A percentile compares a stretch with the other conserved stretches of the same genome.
Evolutionary conservation across 2,797 vertebrate species (phyloP).

Genomic region (Carapus acus): DNA sequence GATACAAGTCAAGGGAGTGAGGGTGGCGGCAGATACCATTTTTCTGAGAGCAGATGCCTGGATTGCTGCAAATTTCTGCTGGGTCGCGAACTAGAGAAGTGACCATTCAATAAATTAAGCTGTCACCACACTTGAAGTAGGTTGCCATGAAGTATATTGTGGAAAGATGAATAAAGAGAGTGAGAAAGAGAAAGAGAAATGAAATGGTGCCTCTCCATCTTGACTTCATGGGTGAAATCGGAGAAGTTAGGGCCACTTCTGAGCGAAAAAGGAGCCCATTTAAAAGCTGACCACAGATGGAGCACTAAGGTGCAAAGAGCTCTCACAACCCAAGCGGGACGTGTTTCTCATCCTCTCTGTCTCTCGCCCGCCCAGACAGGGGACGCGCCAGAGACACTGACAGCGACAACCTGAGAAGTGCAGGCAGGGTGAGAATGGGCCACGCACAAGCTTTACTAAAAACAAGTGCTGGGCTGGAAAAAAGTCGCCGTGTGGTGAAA

Average conservation of each 20-base stretch:
- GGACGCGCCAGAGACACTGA: constrained; percentile 37
- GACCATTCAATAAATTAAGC: constrained; percentile 9
- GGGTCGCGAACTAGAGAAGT: constrained; percentile 26
- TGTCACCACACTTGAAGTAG: constrained; percentile 3
- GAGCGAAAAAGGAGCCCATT: constrained; percentile 39
- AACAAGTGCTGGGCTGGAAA: constrained; percentile 48
- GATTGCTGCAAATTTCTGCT: constrained; percentile 24
- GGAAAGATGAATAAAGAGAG: constrained; percentile 10
- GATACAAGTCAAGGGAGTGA: constrained; percentile 27
- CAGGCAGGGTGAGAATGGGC: constrained; percentile 49
- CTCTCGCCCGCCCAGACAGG: constrained; percentile 18
- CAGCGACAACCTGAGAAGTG: constrained; percentile 58
- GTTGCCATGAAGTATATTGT: constrained; percentile 1
- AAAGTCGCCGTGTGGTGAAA: constrained; percentile 56
- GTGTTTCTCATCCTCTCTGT: constrained; percentile 13
- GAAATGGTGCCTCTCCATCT: constrained; percentile 10
- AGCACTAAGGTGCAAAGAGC: constrained; percentile 65
- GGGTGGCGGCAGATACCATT: constrained; percentile 19
- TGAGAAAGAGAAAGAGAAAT: constrained; percentile 5
- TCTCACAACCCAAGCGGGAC: constrained; percentile 48
- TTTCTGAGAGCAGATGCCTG: constrained; percentile 25
- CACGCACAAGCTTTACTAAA: constrained; percentile 50
- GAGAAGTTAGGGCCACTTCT: constrained; percentile 36
- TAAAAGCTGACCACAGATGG: constrained; percentile 40
- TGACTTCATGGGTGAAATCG: constrained; percentile 23